Base-by-base conservation (phyloP, 2,113 vertebrate species). In the Calypte anna region DNA sequence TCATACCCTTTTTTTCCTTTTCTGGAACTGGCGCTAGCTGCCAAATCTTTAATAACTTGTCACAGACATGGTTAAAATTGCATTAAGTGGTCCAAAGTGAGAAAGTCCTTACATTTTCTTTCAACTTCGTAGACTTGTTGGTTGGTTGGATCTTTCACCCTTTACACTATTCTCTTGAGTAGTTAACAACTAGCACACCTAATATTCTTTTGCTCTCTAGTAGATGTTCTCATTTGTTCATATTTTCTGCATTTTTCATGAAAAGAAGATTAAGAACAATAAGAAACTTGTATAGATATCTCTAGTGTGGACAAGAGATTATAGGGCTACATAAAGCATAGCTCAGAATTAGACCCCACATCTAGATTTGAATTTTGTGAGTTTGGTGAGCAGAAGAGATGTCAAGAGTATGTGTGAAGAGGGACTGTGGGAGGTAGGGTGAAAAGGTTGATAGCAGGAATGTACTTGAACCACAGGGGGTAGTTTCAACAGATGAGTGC, bases 361-460 rank as follows among this genome's bases (percentile, higher is more conserved):
- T 21, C 46, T 38, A 63, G n/a, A 78, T 17, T 28, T 40, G 48
- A 72, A 74, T 77, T 66, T 77, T 51, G 5, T 1, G 3, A 87
- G 55, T 54, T 43, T 74, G 64, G 63, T 55, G 43, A 91, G 36
- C 51, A 74, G 78, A 79, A 79, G 38, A 62, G 70, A 91, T 63
- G 79, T 43, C 57, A 40, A 40, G 82, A 4, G 10, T 20, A 68
- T 9, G 14, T 21, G 33, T 43, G 58, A 94, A 68, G 74, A 84
- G 15, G 46, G 48, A 72, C 44, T 67, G 53, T 53, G 53, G 81
- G 93, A 95, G 82, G 63, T 58, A 50, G 38, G 81, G 80, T 90
- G 76, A 88, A 94, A 91, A 89, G 74, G 74, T 84, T 93, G 66
- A 84, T 89, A 82, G 54, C 74, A 92, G 67, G 88, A 95, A 93